Percentiles rank a stretch among this genome's conserved stretches.
Conservation (phyloP, 2,888 invertebrate genomes). For the Pollenia amentaria region DNA sequence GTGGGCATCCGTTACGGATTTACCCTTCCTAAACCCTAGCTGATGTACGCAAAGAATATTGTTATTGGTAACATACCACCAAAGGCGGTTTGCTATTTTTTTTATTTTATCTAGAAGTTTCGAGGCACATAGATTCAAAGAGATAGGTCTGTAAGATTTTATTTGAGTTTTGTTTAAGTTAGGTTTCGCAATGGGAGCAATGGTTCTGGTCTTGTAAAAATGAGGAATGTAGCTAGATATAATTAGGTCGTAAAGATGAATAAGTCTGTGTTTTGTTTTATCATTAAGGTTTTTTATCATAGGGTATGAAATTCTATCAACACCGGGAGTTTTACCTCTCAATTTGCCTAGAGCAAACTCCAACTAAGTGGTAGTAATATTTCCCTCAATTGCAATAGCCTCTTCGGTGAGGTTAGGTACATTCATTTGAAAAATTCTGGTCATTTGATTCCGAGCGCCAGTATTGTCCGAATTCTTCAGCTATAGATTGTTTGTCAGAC, state of each 20-base stretch:
- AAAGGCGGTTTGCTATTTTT: slow-evolving; percentile 52
- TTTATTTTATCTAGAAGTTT: slow-evolving; percentile 71
- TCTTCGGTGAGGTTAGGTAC: background rate
- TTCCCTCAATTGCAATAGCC: background rate
- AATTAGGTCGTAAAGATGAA: slow-evolving; percentile 65
- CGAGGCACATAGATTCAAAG: slow-evolving; percentile 63
- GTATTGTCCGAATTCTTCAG: slow-evolving; percentile 4
- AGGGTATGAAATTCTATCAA: slow-evolving; percentile 54
- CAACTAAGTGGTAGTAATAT: background rate
- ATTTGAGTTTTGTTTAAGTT: slow-evolving; percentile 62
- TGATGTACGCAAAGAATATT: no score
- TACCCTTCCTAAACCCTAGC: no score
- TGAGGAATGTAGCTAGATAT: slow-evolving; percentile 63
- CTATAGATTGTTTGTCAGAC: slow-evolving; percentile 11
- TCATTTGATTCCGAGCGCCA: slow-evolving; percentile 5
- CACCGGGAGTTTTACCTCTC: slow-evolving; percentile 8
- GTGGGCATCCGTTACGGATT: no score
- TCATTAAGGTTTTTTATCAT: slow-evolving; percentile 55
- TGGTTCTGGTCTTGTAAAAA: slow-evolving; percentile 62
- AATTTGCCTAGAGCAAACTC: background rate
- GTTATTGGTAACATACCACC: no score
- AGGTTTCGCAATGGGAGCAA: slow-evolving; percentile 66
- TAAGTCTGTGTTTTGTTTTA: slow-evolving; percentile 38
- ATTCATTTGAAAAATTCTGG: background rate
- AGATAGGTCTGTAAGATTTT: slow-evolving; percentile 71